These are phyloP conservation scores for Pleuronectes platessa DNA, from an alignment of 2,113 vertebrate species.

Conservation along the genomic window DNA sequence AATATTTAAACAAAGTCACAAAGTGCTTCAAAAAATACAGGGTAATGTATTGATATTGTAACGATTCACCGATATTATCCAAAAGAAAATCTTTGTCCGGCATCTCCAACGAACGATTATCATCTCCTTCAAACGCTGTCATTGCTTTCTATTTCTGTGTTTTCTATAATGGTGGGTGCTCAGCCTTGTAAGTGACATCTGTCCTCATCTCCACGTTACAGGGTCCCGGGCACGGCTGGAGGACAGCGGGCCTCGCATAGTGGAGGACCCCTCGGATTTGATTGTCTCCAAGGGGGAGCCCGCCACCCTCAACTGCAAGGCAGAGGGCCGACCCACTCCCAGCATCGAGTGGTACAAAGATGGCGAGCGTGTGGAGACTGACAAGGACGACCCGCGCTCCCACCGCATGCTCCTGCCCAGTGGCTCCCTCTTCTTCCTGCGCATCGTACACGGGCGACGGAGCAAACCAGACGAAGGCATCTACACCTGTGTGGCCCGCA, in stretches of 20 bases:
- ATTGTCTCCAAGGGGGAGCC: slow-evolving; percentile 84
- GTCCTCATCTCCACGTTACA: slow-evolving; percentile 38
- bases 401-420: slow-evolving; percentile 98
- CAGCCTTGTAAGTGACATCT: slow-evolving; percentile 32
- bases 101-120: neutral
- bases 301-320: slow-evolving; percentile 84
- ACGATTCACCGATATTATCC: slow-evolving; percentile 20
- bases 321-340: slow-evolving; percentile 78
- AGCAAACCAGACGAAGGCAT: slow-evolving; percentile 95
- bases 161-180: no score
- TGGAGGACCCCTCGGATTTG: slow-evolving; percentile 84
- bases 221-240: slow-evolving; percentile 83
- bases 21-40: no score
- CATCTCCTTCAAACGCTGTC: neutral
- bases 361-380: slow-evolving; percentile 93
- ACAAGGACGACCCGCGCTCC: slow-evolving; percentile 93
- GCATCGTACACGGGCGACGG: slow-evolving; percentile 94
- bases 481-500: slow-evolving; percentile 94
- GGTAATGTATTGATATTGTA: neutral
- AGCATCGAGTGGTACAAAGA: slow-evolving; percentile 94
- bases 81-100: neutral
- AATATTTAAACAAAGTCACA: no score
- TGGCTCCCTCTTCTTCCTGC: slow-evolving; percentile 96
- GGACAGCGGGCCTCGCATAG: slow-evolving; percentile 85
- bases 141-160: slow-evolving; percentile 13